These are phyloP conservation scores for Philopotamus ludificatus DNA, from an alignment of 1,140 invertebrate genomes.

Conservation along the genomic window DNA sequence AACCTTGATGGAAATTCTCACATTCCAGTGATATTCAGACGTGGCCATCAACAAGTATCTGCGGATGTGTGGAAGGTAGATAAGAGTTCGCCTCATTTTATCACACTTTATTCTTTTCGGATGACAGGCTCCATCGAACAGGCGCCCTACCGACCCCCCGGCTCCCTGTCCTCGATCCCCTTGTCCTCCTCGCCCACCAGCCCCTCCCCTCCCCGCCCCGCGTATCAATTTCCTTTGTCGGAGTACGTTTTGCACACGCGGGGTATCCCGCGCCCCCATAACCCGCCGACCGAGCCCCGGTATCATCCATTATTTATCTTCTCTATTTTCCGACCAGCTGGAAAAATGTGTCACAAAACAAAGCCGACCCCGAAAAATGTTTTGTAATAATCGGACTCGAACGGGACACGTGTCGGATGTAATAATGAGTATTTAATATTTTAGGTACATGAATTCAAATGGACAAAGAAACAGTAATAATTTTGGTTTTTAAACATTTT, in stretches of 20 bases:
- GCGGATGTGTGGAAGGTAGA: not conserved
- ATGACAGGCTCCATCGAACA: not conserved
- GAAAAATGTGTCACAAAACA: not conserved
- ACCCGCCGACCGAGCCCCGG: not conserved
- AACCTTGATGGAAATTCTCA: too few species aligned
- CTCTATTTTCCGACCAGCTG: not conserved
- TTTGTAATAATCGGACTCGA: not conserved
- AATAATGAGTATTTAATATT: too few species aligned
- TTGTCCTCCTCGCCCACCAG: too few species aligned
- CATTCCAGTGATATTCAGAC: not conserved
- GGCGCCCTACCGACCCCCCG: too few species aligned
- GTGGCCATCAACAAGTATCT: not conserved
- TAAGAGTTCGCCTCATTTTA: not conserved
- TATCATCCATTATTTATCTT: not conserved
- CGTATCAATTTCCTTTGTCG: not conserved
- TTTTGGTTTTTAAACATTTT: too few species aligned
- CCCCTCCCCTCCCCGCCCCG: not conserved
- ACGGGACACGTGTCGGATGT: too few species aligned
- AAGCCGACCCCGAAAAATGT: not conserved
- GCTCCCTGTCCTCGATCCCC: too few species aligned
- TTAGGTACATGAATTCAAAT: too few species aligned
- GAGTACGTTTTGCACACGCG: not conserved
- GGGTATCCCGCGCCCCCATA: not conserved
- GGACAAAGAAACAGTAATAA: too few species aligned
- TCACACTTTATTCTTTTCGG: not conserved